Conservation (phyloP, 2,888 invertebrate species). For the Andrena fulva region DNA sequence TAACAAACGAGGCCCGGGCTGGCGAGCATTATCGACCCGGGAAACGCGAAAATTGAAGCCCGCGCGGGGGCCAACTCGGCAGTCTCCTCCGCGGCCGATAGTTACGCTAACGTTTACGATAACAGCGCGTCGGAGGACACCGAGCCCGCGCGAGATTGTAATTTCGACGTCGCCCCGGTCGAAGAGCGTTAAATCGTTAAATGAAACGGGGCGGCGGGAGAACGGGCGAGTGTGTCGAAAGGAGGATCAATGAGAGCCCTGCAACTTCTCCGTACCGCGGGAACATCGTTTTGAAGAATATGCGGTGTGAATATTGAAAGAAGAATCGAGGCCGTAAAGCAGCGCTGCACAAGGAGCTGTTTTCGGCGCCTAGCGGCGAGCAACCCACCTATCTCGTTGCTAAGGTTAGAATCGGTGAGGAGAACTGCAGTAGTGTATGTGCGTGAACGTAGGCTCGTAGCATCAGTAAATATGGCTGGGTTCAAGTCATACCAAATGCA, state of each 20-base stretch:
- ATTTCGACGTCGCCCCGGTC: not conserved
- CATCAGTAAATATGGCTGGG: too few relatives aligned
- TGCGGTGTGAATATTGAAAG: slow-evolving; percentile 32
- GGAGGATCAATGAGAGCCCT: slow-evolving; percentile 3
- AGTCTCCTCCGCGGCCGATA: slow-evolving; percentile 1
- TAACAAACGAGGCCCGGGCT: slow-evolving; percentile 3
- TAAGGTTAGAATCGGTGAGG: too few relatives aligned
- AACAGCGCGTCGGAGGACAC: not conserved
- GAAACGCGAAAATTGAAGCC: slow-evolving; percentile 19
- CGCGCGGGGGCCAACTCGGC: not conserved
- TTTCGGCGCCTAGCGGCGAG: too few relatives aligned
- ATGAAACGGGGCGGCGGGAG: not conserved
- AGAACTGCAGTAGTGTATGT: too few relatives aligned
- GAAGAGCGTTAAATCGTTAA: not conserved
- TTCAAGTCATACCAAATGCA: too few relatives aligned
- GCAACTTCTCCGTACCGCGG: slow-evolving; percentile 12
- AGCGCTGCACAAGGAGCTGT: too few relatives aligned
- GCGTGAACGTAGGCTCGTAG: too few relatives aligned
- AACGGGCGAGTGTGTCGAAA: not conserved
- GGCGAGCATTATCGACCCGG: slow-evolving; percentile 13
- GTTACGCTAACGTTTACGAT: slow-evolving; percentile 18
- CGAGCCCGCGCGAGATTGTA: not conserved
- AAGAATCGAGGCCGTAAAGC: slow-evolving; percentile 30
- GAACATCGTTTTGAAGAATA: slow-evolving; percentile 8
- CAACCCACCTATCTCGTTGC: too few relatives aligned